These are phyloP conservation scores for Sebastes schlegelii DNA, from an alignment of 2,113 vertebrate species.

Conservation along the genomic window DNA sequence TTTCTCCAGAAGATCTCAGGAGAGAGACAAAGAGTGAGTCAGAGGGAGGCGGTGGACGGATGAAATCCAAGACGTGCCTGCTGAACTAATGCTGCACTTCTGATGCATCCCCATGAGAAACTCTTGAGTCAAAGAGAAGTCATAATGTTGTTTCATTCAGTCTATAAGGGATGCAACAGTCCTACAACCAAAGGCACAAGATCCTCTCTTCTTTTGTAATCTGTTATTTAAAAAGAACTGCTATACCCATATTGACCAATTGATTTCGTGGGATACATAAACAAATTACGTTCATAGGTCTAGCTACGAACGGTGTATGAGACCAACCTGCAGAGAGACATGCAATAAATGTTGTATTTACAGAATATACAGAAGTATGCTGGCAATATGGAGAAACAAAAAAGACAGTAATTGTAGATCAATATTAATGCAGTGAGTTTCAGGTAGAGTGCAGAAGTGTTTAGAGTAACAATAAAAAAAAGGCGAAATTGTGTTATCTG, in stretches of 20 bases:
- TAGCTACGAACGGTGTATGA: no score
- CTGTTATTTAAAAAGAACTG: not conserved
- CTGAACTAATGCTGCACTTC: slow-evolving; percentile 19
- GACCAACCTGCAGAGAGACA: no score
- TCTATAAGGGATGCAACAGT: not conserved
- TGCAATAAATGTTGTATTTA: no score
- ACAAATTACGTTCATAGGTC: no score
- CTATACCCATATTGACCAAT: no score
- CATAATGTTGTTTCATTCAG: not conserved
- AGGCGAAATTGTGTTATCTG: no score
- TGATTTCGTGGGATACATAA: no score
- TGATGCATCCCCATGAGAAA: not conserved
- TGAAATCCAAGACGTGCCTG: not conserved
- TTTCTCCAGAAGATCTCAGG: slow-evolving; percentile 2
- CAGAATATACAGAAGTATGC: no score
- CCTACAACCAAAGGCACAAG: not conserved
- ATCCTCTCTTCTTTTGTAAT: not conserved
- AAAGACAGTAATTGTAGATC: not conserved
- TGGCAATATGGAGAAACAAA: no score
- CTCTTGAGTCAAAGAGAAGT: not conserved
- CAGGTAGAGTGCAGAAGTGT: not conserved
- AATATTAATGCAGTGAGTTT: not conserved
- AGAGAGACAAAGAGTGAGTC: not conserved
- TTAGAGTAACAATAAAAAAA: not conserved
- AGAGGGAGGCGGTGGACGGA: not conserved